Percentiles rank a stretch among this genome's conserved stretches.
Evolutionary conservation across 53 echinoderm and acorn worm species (phyloP).

Genomic region (Echinometra lucunter): DNA sequence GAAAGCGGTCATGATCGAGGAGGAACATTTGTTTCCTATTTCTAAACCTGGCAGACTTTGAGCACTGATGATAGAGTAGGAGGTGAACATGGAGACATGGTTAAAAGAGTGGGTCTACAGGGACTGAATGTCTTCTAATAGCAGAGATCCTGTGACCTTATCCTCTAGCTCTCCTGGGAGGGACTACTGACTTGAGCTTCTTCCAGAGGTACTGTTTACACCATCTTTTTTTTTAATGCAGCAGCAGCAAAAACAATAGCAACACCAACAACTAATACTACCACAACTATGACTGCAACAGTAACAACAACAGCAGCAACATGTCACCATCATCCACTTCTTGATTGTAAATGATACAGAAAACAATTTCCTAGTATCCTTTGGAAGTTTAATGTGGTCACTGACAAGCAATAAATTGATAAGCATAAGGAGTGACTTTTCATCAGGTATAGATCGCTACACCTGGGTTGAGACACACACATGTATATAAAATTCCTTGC

Average conservation of each 20-base stretch:
- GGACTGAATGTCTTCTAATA: conserved; percentile 5
- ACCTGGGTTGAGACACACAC: conserved; percentile 18
- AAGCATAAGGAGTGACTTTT: background rate
- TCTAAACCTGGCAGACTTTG: background rate
- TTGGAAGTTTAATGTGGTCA: background rate
- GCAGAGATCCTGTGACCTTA: conserved; percentile 60
- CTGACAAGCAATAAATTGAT: background rate
- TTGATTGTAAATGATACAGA: background rate
- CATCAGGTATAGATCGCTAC: background rate
- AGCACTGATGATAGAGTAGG: background rate
- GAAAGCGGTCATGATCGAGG: background rate
- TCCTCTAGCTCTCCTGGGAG: background rate
- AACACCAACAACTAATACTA: background rate
- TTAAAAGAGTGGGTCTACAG: background rate
- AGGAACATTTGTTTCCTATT: conserved; percentile 10
- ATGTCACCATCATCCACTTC: background rate
- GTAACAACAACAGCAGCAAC: no score
- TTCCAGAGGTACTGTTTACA: background rate
- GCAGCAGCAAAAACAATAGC: no score
- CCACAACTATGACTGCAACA: no score
- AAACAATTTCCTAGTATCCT: background rate
- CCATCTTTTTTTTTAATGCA: background rate
- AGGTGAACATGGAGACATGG: background rate
- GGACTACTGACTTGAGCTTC: background rate
- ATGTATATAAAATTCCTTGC: no score